Evolutionary conservation across 2,888 invertebrate genomes (phyloP).

Genomic region (Parasteatoda lunata): DNA sequence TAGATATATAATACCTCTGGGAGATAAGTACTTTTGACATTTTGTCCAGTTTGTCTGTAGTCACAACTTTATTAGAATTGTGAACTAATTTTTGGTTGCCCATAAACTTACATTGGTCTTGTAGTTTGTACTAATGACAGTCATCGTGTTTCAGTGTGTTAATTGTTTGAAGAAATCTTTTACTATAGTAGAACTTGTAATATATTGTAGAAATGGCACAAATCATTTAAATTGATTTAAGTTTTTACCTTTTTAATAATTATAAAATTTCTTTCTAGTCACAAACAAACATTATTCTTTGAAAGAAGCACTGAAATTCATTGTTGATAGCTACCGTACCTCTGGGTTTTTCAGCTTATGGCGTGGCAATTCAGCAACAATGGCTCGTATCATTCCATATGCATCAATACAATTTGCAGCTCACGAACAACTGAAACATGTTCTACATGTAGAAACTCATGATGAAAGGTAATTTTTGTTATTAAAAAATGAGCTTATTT

Average conservation of each 20-base stretch:
- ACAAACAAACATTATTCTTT: constrained; percentile 74
- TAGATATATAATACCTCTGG: no score
- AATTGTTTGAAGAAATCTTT: not conserved
- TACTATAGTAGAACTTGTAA: not conserved
- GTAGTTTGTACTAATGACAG: no score
- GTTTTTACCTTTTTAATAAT: not conserved
- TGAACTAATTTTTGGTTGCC: no score
- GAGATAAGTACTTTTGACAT: no score
- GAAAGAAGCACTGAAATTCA: constrained; percentile 76
- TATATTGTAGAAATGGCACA: not conserved
- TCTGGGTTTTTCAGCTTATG: constrained; percentile 91
- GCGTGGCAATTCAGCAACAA: constrained; percentile 98
- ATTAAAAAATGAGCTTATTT: no score
- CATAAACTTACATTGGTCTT: not conserved
- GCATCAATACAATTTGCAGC: constrained; percentile 98
- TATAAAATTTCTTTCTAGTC: constrained; percentile 71
- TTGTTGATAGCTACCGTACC: constrained; percentile 79
- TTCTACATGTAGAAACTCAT: constrained; percentile 62
- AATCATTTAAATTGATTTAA: not conserved
- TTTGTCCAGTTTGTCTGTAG: no score
- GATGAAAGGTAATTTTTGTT: constrained; percentile 45
- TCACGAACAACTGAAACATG: constrained; percentile 95
- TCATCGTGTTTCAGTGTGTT: not conserved
- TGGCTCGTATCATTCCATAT: constrained; percentile 97
- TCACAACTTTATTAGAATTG: no score